Evolutionary conservation across 2,888 invertebrate genomes (phyloP).

Genomic region (Matsumyia berberina): DNA sequence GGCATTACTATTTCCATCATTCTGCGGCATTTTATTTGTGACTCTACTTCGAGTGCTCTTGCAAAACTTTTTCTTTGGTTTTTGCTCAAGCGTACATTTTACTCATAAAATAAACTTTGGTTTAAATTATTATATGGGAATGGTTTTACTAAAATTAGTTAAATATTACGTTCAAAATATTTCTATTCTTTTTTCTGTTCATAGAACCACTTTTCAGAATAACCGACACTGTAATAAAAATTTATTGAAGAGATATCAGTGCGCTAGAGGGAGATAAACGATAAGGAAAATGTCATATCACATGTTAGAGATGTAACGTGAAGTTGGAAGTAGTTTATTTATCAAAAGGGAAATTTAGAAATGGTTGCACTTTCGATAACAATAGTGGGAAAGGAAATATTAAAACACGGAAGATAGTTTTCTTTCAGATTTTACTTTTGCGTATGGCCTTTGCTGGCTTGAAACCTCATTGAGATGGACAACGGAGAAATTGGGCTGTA

Average conservation of each 20-base stretch:
- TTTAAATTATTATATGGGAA: constrained; percentile 4
- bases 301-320: constrained; percentile 45
- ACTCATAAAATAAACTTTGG: constrained; percentile 16
- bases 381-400: not conserved
- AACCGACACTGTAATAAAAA: constrained; percentile 51
- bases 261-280: constrained; percentile 36
- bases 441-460: no score
- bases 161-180: constrained; percentile 30
- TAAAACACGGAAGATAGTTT: no score
- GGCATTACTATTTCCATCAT: constrained; percentile 36
- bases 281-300: constrained; percentile 64
- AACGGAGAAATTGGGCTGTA: no score
- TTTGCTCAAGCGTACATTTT: constrained; percentile 48
- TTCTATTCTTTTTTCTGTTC: constrained; percentile 20
- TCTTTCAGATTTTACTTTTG: no score
- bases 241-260: constrained; percentile 27
- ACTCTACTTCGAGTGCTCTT: constrained; percentile 10
- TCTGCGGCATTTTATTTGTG: constrained; percentile 54
- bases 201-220: constrained; percentile 62
- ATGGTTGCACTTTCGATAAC: constrained; percentile 27
- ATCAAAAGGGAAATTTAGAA: constrained; percentile 24
- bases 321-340: constrained; percentile 73
- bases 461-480: no score
- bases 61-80: constrained; percentile 26
- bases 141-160: constrained; percentile 21